Conservation (phyloP, 2,888 invertebrate species). For the Monochamus alternatus region DNA sequence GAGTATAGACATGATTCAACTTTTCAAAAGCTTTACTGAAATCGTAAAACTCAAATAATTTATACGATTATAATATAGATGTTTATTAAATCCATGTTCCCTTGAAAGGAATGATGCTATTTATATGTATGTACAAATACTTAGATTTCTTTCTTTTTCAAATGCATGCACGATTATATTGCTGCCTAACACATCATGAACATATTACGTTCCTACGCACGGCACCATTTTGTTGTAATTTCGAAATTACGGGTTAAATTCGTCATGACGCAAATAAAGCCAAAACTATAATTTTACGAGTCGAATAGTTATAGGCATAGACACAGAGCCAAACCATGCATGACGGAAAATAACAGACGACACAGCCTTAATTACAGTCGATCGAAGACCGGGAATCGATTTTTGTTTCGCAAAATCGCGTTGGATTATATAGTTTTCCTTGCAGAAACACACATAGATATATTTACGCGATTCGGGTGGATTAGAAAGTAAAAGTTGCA, state of each 20-base stretch:
- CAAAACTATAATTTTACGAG: slow-evolving; percentile 42
- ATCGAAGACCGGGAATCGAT: neutral
- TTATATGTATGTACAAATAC: no score
- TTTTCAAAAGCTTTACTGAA: no score
- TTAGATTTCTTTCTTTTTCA: no score
- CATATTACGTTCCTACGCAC: no score
- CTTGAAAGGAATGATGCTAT: no score
- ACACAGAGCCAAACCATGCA: slow-evolving; percentile 43
- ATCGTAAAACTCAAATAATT: no score
- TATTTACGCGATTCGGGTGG: slow-evolving; percentile 18
- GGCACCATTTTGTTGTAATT: neutral
- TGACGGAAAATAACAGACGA: slow-evolving; percentile 39
- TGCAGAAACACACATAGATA: slow-evolving; percentile 1
- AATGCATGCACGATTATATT: no score
- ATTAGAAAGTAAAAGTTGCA: slow-evolving; percentile 36
- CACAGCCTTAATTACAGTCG: neutral
- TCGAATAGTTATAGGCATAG: neutral
- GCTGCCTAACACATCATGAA: no score
- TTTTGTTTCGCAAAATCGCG: slow-evolving; percentile 9
- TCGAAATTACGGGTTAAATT: neutral
- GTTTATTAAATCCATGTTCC: no score
- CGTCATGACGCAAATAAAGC: slow-evolving; percentile 17
- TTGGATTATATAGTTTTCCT: slow-evolving; percentile 4
- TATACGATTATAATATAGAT: no score
- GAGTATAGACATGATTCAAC: no score